phyloP scores from a whole-genome alignment of 2,797 vertebrate species.

The Sylvilagus floridanus region DNA sequence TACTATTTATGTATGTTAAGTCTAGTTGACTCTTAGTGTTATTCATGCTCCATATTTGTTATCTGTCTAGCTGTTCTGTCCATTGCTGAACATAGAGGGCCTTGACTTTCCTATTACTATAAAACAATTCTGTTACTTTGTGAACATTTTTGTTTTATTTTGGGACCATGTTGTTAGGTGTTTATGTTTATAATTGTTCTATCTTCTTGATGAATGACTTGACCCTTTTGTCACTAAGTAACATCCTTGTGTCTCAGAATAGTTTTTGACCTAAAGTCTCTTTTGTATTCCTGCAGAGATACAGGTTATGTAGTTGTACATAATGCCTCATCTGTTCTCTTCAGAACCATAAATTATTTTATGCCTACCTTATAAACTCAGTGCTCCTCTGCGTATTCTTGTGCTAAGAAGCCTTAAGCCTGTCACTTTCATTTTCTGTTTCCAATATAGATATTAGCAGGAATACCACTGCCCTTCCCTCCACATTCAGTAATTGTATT shows the following conservation, averaged over 20 bases:
- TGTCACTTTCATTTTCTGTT: no score
- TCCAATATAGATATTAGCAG: no score
- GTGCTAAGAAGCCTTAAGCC: no score
- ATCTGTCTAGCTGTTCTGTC: neutral
- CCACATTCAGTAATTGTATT: neutral
- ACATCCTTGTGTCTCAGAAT: neutral
- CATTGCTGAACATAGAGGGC: neutral
- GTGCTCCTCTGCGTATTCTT: neutral
- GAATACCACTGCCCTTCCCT: no score
- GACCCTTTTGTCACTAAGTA: neutral
- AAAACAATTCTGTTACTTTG: neutral
- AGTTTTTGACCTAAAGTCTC: neutral
- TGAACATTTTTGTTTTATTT: neutral
- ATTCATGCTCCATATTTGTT: neutral
- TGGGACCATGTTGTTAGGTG: neutral
- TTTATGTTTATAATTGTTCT: neutral
- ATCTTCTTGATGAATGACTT: neutral
- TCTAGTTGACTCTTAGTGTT: neutral
- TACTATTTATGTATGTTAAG: neutral
- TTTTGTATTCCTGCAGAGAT: neutral
- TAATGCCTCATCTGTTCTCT: neutral
- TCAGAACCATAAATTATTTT: neutral
- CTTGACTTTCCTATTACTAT: neutral
- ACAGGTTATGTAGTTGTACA: no score
- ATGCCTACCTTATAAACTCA: neutral